Evolutionary conservation across 2,797 vertebrate species (phyloP).

Genomic region (Phylloscopus collybita): DNA sequence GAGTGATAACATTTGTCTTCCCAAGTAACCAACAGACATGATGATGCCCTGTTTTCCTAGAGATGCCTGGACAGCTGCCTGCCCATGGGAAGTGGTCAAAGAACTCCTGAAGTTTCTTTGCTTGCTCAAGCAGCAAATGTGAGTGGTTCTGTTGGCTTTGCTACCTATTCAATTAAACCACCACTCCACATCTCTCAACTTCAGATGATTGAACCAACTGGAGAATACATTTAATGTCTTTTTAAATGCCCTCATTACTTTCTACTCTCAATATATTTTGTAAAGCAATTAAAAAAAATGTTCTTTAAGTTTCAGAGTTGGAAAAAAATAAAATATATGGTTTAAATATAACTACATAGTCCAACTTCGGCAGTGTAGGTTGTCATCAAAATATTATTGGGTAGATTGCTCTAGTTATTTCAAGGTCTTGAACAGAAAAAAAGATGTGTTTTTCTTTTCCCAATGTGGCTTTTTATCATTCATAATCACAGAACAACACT

Average conservation of each 20-base stretch:
- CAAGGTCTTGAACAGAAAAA: not conserved
- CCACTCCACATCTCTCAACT: not conserved
- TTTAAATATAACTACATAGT: not conserved
- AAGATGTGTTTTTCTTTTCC: not conserved
- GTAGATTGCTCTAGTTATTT: not conserved
- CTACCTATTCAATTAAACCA: not conserved
- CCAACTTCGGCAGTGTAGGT: not conserved
- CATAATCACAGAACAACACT: not conserved
- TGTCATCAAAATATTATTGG: not conserved
- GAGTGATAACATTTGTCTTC: not conserved
- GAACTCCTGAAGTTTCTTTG: not conserved
- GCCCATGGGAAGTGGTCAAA: not conserved
- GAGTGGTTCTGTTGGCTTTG: not conserved
- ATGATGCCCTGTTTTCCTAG: not conserved
- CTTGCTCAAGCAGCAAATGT: accelerated
- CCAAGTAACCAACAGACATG: not conserved
- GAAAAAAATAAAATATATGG: not conserved
- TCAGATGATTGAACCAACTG: not conserved
- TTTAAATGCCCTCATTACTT: not conserved
- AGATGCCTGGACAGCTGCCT: not conserved
- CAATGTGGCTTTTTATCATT: not conserved
- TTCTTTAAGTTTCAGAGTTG: not conserved
- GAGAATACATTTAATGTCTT: not conserved
- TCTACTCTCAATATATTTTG: not conserved
- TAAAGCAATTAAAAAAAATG: not conserved